Base-by-base conservation (phyloP, 1,140 invertebrate genomes). In the Vollenhovia emeryi region DNA sequence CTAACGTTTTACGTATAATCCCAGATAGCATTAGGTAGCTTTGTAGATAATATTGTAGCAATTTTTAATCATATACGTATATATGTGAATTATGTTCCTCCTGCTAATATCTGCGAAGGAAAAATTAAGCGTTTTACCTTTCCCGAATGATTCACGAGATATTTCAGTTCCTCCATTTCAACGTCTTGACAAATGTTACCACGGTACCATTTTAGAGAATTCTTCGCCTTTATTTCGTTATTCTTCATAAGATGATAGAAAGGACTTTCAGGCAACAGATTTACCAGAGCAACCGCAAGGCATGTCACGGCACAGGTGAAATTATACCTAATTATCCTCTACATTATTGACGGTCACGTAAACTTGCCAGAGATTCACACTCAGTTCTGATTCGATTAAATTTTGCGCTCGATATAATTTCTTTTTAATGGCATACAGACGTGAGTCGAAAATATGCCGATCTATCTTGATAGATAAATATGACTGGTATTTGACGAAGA, bases 211-310 rank as follows among this genome's bases (percentile, higher is more conserved):
- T 95, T 94, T 62, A 98, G 92, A 1, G 97, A 95, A 78, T 95
- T 94, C 18, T 95, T 94, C 1, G 97, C 97, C 73, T 62, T 84
- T 36, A 75, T 84, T n/a, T 93, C 87, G 48, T 93, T 87, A 8
- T 87, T 69, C 33, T 84, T 88, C 5, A 7, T 64, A 15, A 93
- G 68, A 86, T 92, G 87, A 71, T 92, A 83, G 15, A 91, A 69
- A 2, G 93, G 97, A 84, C 97, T 97, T 93, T 98, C 97, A 0
- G 97, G 97, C 94, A 98, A 96, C 86, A 97, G 96, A 82, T 90
- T 91, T 84, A 95, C 85, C 8, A 95, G 91, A 3, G 95, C 85
- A 13, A 94, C 89, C 9, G 93, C 40, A 3, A 92, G 66, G 40
- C 91, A 92, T 8, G 97, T 94, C 2, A 96, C 48, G 0, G 95